These are phyloP conservation scores for Neocrepidodera transversa DNA, from an alignment of 2,888 invertebrate species.

Conservation along the genomic window DNA sequence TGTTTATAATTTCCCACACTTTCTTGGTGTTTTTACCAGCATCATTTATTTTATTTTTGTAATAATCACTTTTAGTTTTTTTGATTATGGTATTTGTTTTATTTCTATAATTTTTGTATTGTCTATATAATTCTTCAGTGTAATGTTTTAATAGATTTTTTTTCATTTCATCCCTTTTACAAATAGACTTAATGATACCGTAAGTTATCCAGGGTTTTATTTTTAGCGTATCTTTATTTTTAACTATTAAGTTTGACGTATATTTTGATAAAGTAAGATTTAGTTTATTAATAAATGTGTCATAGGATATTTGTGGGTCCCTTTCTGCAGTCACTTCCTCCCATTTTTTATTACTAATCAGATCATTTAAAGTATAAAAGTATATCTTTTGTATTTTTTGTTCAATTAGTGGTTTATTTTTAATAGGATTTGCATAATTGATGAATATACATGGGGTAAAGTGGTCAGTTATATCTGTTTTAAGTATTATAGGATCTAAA, in stretches of 20 bases:
- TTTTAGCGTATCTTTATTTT: no score
- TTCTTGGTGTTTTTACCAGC: background rate
- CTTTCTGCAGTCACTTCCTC: background rate
- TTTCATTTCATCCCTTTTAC: background rate
- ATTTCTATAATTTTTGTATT: background rate
- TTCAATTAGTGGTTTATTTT: no score
- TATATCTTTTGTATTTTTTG: no score
- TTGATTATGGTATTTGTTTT: background rate
- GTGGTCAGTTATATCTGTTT: background rate
- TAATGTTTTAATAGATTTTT: background rate
- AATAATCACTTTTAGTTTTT: no score
- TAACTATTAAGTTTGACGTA: no score
- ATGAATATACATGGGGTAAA: background rate
- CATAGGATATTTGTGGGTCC: background rate
- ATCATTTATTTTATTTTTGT: background rate
- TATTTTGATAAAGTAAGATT: background rate
- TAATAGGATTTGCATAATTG: background rate
- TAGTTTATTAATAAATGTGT: background rate
- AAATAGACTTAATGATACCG: background rate
- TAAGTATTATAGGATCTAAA: background rate
- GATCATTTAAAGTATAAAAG: background rate
- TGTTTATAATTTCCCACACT: background rate
- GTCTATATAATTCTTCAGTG: background rate
- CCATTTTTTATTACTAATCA: background rate
- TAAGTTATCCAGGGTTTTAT: no score